Conservation (phyloP, 2,113 vertebrate species). For the Talpa occidentalis region DNA sequence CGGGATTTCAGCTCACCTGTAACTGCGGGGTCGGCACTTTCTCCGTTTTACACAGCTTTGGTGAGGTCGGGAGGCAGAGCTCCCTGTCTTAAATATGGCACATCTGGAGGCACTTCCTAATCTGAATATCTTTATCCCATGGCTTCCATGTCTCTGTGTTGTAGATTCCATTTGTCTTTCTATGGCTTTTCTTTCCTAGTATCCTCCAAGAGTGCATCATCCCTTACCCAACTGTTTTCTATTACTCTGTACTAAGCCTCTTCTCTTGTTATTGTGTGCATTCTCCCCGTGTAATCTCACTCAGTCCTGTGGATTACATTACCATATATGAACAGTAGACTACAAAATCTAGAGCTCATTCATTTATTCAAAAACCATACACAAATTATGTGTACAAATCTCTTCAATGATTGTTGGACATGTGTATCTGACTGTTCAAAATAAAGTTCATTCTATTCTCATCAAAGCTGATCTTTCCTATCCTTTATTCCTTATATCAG, state of each 20-base stretch:
- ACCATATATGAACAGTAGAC: background rate
- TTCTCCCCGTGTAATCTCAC: background rate
- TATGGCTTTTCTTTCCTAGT: background rate
- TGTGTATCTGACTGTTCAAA: background rate
- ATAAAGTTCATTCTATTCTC: background rate
- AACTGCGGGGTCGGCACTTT: too few relatives aligned
- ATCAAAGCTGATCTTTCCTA: background rate
- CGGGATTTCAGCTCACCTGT: too few relatives aligned
- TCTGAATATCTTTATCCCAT: background rate
- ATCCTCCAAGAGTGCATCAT: background rate
- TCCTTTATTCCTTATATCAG: background rate
- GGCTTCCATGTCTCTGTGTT: slow-evolving; percentile 15
- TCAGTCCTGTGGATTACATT: background rate
- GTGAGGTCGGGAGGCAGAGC: too few relatives aligned
- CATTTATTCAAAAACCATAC: background rate
- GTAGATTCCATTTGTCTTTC: background rate
- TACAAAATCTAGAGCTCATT: background rate
- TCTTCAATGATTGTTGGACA: background rate
- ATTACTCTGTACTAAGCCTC: background rate
- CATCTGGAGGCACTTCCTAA: too few relatives aligned
- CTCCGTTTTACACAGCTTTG: too few relatives aligned
- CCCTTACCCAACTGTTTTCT: background rate
- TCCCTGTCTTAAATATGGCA: too few relatives aligned
- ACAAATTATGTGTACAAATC: background rate
- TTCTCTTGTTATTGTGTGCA: background rate